These are phyloP conservation scores for Gorilla gorilla DNA, from an alignment of 2,113 vertebrate genomes.

Conservation along the genomic window DNA sequence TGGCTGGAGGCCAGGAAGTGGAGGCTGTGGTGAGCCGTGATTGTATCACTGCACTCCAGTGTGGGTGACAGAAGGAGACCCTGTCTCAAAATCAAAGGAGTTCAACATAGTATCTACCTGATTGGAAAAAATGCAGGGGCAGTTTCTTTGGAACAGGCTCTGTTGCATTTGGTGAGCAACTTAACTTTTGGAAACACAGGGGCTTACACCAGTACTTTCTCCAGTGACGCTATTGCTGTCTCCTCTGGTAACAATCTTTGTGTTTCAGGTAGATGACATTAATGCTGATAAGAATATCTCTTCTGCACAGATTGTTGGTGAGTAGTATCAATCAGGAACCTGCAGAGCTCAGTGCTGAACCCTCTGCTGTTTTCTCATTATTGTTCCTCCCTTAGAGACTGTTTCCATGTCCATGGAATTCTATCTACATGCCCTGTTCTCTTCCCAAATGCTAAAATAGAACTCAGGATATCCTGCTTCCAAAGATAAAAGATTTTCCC, in stretches of 20 bases:
- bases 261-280: slow-evolving; percentile 92
- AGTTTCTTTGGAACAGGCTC: slow-evolving; percentile 51
- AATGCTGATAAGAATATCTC: slow-evolving; percentile 83
- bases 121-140: not conserved
- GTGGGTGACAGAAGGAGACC: too few relatives aligned
- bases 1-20: too few relatives aligned
- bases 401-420: not conserved
- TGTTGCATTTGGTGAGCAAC: slow-evolving; percentile 45
- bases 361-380: not conserved
- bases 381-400: not conserved
- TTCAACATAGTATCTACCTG: not conserved
- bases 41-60: too few relatives aligned
- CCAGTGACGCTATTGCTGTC: not conserved
- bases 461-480: slow-evolving; percentile 9
- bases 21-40: too few relatives aligned
- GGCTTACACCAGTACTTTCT: not conserved
- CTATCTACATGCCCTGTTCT: not conserved
- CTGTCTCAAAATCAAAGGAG: not conserved
- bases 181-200: slow-evolving; percentile 37
- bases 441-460: not conserved
- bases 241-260: slow-evolving; percentile 58
- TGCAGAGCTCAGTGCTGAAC: not conserved
- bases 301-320: slow-evolving; percentile 86
- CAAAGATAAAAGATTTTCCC: not conserved
- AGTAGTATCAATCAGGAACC: slow-evolving; percentile 81